These are phyloP conservation scores for Sebastes flavidus DNA, from an alignment of 2,797 vertebrate species.

Conservation along the genomic window DNA sequence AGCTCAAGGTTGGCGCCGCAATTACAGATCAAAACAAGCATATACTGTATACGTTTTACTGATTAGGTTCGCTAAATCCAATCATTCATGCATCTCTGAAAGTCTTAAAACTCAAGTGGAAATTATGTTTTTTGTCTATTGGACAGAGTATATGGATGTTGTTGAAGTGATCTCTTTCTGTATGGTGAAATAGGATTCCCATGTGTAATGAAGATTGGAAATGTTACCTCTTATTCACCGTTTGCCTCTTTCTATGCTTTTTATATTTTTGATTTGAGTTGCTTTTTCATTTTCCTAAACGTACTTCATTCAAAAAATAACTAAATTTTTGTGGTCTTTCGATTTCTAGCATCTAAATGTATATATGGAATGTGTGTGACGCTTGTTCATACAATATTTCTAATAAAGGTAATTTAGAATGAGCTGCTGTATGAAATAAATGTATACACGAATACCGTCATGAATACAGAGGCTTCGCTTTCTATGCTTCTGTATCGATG, in stretches of 20 bases:
- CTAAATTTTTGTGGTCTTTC: accelerated
- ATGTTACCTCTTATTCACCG: background rate
- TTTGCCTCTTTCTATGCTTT: background rate
- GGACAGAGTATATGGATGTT: too few species aligned
- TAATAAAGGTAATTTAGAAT: background rate
- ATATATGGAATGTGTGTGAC: background rate
- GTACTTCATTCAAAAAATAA: background rate
- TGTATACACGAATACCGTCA: too few species aligned
- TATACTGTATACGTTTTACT: background rate
- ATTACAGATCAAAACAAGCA: background rate
- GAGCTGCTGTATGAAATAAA: background rate
- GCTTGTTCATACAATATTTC: background rate
- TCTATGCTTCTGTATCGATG: too few species aligned
- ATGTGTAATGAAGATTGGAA: background rate
- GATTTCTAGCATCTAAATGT: background rate
- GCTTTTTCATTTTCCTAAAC: too few species aligned
- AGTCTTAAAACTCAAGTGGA: background rate
- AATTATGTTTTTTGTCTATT: background rate
- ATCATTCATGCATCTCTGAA: background rate
- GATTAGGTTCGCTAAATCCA: background rate
- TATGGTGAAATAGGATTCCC: background rate
- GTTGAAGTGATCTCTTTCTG: background rate
- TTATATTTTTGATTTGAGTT: background rate
- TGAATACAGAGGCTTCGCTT: too few species aligned
- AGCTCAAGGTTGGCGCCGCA: background rate